Conservation (phyloP, 2,888 invertebrate genomes). For the Oasisia sp. region DNA sequence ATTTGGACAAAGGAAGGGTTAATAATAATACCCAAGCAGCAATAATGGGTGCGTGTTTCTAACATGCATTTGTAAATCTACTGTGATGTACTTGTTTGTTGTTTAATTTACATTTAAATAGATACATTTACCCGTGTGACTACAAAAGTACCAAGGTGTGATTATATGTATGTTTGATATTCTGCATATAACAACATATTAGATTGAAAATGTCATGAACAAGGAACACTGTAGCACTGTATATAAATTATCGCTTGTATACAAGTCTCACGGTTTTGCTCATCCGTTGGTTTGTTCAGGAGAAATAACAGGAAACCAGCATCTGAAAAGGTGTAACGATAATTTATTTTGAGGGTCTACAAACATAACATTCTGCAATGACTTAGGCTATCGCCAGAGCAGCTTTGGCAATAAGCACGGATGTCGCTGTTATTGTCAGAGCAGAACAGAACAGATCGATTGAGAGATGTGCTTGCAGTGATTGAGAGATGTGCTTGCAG, state of each 20-base stretch:
- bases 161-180: background rate
- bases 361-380: too few species aligned
- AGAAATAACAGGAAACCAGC: too few species aligned
- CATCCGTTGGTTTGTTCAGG: too few species aligned
- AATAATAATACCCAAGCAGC: background rate
- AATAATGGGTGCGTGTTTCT: background rate
- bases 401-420: too few species aligned
- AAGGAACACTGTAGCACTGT: background rate
- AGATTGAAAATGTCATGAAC: background rate
- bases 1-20: background rate
- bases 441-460: too few species aligned
- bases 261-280: too few species aligned
- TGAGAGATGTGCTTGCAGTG: too few species aligned
- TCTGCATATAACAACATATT: background rate
- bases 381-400: too few species aligned
- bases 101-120: background rate
- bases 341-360: too few species aligned
- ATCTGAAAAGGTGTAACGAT: too few species aligned
- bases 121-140: background rate
- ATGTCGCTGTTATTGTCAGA: too few species aligned
- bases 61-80: background rate
- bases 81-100: background rate
- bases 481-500: too few species aligned
- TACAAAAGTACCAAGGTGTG: background rate
- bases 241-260: background rate